phyloP scores from a whole-genome alignment of 2,113 vertebrate genomes.

The Perognathus longimembris region DNA sequence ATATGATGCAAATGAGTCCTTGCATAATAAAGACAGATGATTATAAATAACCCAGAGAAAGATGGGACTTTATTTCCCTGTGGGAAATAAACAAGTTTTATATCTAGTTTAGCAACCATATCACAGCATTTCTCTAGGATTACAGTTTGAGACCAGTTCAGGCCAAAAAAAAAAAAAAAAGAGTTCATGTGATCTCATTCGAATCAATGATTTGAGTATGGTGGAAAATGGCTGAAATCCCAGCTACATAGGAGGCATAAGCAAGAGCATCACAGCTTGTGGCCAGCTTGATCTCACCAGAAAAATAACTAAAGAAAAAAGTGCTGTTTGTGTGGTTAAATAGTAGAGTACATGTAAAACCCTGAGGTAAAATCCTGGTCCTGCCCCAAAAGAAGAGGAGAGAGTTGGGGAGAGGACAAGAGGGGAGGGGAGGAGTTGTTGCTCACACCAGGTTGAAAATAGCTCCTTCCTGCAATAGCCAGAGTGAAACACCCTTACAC shows the following conservation, averaged over 20 bases:
- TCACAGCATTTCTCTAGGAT: background rate
- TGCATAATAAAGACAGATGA: conserved; percentile 39
- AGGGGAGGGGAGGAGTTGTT: background rate
- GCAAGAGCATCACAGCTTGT: too few relatives aligned
- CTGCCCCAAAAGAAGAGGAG: background rate
- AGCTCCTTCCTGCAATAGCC: background rate
- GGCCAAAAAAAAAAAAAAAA: background rate
- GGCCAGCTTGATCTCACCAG: too few relatives aligned
- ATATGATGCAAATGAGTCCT: conserved; percentile 8
- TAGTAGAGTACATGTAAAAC: too few relatives aligned
- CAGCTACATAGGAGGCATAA: too few relatives aligned
- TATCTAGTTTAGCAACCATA: conserved; percentile 24
- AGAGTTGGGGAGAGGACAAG: background rate
- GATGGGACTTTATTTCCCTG: background rate
- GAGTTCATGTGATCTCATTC: background rate
- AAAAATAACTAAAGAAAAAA: too few relatives aligned
- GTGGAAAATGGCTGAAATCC: too few relatives aligned
- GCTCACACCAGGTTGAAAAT: background rate
- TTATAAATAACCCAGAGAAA: background rate
- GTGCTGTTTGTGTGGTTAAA: too few relatives aligned
- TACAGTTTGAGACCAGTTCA: too few relatives aligned
- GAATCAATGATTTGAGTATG: too few relatives aligned
- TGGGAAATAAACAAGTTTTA: conserved; percentile 10
- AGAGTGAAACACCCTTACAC: background rate
- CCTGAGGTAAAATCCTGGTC: too few relatives aligned